Percentiles rank a stretch among this genome's conserved stretches.
Evolutionary conservation across 2,888 invertebrate genomes (phyloP).

Genomic region (Odontocolon sp.): DNA sequence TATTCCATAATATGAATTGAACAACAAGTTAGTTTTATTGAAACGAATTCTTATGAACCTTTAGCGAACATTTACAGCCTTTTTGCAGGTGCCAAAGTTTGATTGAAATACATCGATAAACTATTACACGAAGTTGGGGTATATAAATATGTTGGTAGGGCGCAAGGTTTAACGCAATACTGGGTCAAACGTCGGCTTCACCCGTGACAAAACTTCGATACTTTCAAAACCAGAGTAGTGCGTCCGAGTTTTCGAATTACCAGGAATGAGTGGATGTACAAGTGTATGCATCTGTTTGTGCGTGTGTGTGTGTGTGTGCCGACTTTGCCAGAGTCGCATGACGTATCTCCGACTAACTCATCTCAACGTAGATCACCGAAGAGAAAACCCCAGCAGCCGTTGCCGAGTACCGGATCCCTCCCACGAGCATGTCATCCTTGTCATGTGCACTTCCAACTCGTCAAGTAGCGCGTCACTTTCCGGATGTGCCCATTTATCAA

Average conservation of each 20-base stretch:
- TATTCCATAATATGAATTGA: too few species aligned
- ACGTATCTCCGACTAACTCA: slow-evolving; percentile 16
- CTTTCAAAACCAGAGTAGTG: not conserved
- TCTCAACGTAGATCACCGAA: not conserved
- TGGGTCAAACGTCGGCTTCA: not conserved
- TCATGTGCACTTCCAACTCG: slow-evolving; percentile 66
- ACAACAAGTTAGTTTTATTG: too few species aligned
- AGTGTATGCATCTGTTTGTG: too few species aligned
- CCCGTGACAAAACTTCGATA: not conserved
- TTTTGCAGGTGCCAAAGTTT: too few species aligned
- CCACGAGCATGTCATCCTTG: slow-evolving; percentile 65
- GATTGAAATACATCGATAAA: too few species aligned
- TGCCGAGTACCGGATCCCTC: not conserved
- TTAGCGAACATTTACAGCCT: too few species aligned
- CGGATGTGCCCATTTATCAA: slow-evolving; percentile 74
- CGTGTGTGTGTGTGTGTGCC: not conserved
- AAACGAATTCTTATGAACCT: too few species aligned
- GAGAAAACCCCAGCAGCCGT: slow-evolving; percentile 7
- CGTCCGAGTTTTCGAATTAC: not conserved
- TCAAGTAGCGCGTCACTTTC: slow-evolving; percentile 67
- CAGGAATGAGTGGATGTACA: not conserved
- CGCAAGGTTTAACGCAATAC: too few species aligned
- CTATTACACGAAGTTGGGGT: too few species aligned
- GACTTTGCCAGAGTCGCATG: slow-evolving; percentile 15
- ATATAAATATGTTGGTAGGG: too few species aligned